Base-by-base conservation (phyloP, 2,797 vertebrate species). In the Mormyrops boulengeri region DNA sequence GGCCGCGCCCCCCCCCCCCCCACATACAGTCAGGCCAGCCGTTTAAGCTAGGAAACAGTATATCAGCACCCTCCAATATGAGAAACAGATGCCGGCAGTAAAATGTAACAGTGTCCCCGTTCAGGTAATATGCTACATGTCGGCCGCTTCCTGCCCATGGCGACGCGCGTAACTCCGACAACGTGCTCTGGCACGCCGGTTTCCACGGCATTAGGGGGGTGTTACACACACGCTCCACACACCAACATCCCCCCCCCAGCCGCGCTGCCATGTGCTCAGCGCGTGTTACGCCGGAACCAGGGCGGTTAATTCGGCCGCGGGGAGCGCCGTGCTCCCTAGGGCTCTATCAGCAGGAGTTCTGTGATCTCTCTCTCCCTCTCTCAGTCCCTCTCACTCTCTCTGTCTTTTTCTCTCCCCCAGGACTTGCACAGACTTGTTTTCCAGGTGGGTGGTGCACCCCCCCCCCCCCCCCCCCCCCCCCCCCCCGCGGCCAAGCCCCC, bases 81-180 rank as follows among this genome's bases (percentile, higher is more conserved):
- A 92, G 88, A 91, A 93, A 92, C 95, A 96, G 94, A 95, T 95
- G 95, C 92, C 92, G 88, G 91, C 93, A 92, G 92, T 95, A 94
- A 96, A 95, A 94, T 88, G 53, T 87, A 55, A 66, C 3, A 50
- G 30, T 90, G 91, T 85, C 88, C 85, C 90, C 55, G 88, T 26
- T 47, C 66, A 90, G 86, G 86, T 90, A 88, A 84, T 88, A 82
- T 82, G 19, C 89, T 89, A 80, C 8, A 90, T 38, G 88, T n/a
- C 53, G 12, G 26, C 5, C 44, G 5, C 49, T 86, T 73, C 87
- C 60, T 69, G 14, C 7, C 85, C 12, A 38, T 9, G 44, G 8
- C 26, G 69, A 49, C 14, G 0, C 1, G n/a, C 50, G 38, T 17
- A 34, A 9, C 44, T 11, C 9, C 4, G 55, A 57, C 57, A 8